Percentiles rank a stretch among this genome's conserved stretches.
phyloP scores from a whole-genome alignment of 2,888 invertebrate species.

The Ecdyonurus torrentis region DNA sequence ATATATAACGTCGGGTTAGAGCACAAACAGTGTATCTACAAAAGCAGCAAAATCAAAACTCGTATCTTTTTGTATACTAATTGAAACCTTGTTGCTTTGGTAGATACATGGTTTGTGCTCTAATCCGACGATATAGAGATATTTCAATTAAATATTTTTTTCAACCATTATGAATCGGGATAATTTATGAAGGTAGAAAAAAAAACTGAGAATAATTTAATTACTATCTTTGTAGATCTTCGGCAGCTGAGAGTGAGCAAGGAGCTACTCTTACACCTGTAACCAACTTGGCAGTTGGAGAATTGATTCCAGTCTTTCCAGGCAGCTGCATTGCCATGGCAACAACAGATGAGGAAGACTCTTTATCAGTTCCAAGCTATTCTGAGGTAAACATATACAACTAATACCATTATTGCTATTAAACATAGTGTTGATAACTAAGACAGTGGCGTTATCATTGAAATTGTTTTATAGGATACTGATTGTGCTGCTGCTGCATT shows the following conservation, averaged over 20 bases:
- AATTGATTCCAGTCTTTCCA: conserved; percentile 29
- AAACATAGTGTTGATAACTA: neutral
- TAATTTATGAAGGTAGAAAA: no score
- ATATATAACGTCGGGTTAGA: no score
- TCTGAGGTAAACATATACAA: conserved; percentile 22
- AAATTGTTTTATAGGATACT: conserved; percentile 11
- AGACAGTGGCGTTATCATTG: neutral
- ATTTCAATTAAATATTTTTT: no score
- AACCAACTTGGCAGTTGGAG: conserved; percentile 27
- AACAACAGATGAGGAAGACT: conserved; percentile 21
- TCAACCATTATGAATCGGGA: no score
- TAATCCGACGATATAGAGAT: no score
- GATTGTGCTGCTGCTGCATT: conserved; percentile 15
- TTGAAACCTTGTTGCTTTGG: no score
- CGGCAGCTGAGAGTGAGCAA: neutral
- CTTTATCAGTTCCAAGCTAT: conserved; percentile 23
- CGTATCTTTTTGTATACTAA: no score
- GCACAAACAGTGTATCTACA: no score
- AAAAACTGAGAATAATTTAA: no score
- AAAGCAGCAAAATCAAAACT: no score
- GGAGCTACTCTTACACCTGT: conserved; percentile 28
- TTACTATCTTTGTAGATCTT: neutral
- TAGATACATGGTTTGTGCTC: no score
- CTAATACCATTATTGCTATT: neutral
- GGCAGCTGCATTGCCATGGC: neutral